Evolutionary conservation across 1,140 invertebrate genomes (phyloP).

Genomic region (Rhizoglyphus robini): DNA sequence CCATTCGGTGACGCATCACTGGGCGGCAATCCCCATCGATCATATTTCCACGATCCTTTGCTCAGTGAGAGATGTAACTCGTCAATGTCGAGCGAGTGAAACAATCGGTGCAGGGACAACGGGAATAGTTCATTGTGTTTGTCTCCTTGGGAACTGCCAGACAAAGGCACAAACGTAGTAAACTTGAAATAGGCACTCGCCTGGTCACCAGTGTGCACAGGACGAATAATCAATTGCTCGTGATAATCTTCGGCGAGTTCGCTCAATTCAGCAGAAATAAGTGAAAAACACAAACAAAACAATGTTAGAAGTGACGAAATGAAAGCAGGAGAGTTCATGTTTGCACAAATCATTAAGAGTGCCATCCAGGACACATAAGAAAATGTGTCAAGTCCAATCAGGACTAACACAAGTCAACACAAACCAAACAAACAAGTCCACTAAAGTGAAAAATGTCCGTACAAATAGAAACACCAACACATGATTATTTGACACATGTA

Average conservation of each 20-base stretch:
- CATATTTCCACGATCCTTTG: conserved; percentile 78
- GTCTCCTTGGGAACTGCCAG: neutral
- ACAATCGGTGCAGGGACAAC: conserved; percentile 76
- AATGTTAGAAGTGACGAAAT: too few relatives aligned
- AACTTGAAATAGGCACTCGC: conserved; percentile 1
- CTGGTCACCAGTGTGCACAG: neutral
- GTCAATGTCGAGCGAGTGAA: conserved; percentile 71
- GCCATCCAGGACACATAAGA: too few relatives aligned
- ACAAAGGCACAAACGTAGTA: conserved; percentile 4
- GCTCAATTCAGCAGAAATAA: too few relatives aligned
- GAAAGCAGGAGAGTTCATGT: too few relatives aligned
- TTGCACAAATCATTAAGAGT: too few relatives aligned
- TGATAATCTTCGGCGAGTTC: conserved; percentile 16
- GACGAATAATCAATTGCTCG: conserved; percentile 1
- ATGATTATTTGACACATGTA: too few relatives aligned
- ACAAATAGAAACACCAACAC: too few relatives aligned
- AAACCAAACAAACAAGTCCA: too few relatives aligned
- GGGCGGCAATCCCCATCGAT: conserved; percentile 78
- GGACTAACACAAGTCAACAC: too few relatives aligned
- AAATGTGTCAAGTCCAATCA: too few relatives aligned
- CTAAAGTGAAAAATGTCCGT: too few relatives aligned
- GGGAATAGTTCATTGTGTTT: conserved; percentile 49
- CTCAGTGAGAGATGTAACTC: conserved; percentile 81
- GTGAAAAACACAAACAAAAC: too few relatives aligned
- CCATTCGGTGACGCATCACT: conserved; percentile 81